A percentile compares a stretch with the other conserved stretches of the same genome.
These are phyloP conservation scores for Pelochelys cantorii DNA, from an alignment of 2,797 vertebrate genomes.

Conservation along the genomic window DNA sequence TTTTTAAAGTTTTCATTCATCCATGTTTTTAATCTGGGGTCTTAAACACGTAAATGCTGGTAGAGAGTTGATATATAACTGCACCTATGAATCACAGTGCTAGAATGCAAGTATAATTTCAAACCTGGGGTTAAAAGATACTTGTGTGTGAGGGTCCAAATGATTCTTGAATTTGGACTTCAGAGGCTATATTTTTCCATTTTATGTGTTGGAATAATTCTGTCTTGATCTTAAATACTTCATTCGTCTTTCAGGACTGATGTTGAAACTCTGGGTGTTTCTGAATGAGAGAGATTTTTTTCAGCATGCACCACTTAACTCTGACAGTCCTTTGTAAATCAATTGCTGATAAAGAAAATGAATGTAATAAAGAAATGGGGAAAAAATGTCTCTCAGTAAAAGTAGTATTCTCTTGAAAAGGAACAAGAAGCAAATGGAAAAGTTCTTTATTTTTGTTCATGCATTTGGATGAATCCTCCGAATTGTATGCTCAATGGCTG, in stretches of 20 bases:
- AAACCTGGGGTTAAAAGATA: background rate
- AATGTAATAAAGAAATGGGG: background rate
- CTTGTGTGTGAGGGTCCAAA: accelerated
- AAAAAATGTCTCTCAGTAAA: background rate
- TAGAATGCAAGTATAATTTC: background rate
- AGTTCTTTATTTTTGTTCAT: conserved; percentile 52
- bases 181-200: background rate
- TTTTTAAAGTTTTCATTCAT: background rate
- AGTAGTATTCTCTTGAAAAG: background rate
- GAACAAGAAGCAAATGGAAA: background rate
- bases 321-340: background rate
- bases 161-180: accelerated
- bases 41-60: accelerated
- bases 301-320: background rate
- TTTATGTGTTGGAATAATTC: background rate
- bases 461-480: conserved; percentile 66
- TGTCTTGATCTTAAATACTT: background rate
- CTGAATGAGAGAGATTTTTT: background rate
- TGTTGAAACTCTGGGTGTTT: background rate
- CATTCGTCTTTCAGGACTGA: background rate
- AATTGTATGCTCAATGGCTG: conserved; percentile 53
- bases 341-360: conserved; percentile 67
- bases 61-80: background rate
- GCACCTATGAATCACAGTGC: accelerated
- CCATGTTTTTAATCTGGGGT: background rate